Evolutionary conservation across 2,888 invertebrate species (phyloP).

Genomic region (Eudemis profundana): DNA sequence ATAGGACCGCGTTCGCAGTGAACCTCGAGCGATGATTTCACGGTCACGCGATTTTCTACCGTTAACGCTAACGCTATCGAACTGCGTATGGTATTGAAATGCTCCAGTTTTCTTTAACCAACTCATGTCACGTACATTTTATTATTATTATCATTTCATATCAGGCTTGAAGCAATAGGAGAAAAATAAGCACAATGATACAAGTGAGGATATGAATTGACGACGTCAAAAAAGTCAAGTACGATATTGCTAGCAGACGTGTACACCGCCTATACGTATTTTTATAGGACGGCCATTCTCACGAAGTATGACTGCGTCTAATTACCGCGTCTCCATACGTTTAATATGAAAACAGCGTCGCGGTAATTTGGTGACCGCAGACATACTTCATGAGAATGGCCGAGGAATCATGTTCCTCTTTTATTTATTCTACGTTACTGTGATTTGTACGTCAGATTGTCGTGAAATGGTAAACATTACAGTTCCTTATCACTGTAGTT

Average conservation of each 20-base stretch:
- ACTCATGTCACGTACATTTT: constrained; percentile 13
- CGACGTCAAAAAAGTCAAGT: no score
- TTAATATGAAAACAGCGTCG: no score
- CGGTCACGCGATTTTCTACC: constrained; percentile 41
- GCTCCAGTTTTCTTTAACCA: constrained; percentile 28
- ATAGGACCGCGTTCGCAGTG: constrained; percentile 24
- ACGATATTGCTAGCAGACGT: no score
- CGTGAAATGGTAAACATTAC: constrained; percentile 29
- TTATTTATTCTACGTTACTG: constrained; percentile 16
- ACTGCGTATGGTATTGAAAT: constrained; percentile 33
- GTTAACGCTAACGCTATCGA: constrained; percentile 34
- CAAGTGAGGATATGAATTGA: no score
- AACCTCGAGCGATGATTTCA: constrained; percentile 38
- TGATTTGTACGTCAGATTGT: constrained; percentile 26
- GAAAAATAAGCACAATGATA: not conserved
- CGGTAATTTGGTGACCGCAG: no score
- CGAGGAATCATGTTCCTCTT: not conserved
- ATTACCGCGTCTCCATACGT: no score
- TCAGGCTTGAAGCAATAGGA: not conserved
- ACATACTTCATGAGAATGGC: no score
- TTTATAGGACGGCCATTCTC: no score
- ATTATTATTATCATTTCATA: constrained; percentile 1
- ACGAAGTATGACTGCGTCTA: no score
- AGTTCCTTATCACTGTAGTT: constrained; percentile 29
- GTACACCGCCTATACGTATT: no score